Evolutionary conservation across 2,797 vertebrate species (phyloP).

Genomic region (Pelodytes ibericus): DNA sequence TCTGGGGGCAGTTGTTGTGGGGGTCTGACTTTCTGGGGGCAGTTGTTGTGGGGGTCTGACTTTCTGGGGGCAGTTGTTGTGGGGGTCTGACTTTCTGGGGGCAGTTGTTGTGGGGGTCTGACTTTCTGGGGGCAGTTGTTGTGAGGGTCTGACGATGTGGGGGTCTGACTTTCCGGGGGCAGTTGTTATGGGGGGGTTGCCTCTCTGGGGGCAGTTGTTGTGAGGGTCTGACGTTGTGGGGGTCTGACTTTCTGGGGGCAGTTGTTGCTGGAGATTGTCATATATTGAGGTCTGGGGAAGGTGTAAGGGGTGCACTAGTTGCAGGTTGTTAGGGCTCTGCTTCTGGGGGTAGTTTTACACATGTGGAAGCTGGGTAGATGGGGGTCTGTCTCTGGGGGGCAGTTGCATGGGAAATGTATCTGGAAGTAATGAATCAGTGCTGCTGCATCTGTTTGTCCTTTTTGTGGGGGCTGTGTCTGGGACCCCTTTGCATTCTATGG

Average conservation of each 20-base stretch:
- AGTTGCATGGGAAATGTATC: not conserved
- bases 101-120: not conserved
- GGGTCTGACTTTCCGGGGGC: not conserved
- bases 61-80: not conserved
- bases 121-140: not conserved
- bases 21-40: too few species aligned
- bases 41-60: too few species aligned
- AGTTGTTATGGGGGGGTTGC: not conserved
- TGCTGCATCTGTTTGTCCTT: not conserved
- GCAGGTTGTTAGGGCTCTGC: not conserved
- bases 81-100: not conserved
- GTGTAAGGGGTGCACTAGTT: not conserved
- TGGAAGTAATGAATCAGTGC: too few species aligned
- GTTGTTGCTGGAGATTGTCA: not conserved
- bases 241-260: too few species aligned
- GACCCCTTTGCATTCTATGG: not conserved
- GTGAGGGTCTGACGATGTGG: not conserved
- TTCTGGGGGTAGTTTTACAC: not conserved
- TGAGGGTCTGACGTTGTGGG: not conserved
- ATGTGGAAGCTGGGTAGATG: not conserved
- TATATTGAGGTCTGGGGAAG: not conserved
- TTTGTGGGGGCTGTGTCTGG: not conserved
- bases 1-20: not conserved
- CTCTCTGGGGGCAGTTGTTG: not conserved
- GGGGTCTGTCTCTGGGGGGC: not conserved